A percentile compares a stretch with the other conserved stretches of the same genome.
phyloP scores from a whole-genome alignment of 1,140 invertebrate genomes.

The Oncopodura yosiiana region DNA sequence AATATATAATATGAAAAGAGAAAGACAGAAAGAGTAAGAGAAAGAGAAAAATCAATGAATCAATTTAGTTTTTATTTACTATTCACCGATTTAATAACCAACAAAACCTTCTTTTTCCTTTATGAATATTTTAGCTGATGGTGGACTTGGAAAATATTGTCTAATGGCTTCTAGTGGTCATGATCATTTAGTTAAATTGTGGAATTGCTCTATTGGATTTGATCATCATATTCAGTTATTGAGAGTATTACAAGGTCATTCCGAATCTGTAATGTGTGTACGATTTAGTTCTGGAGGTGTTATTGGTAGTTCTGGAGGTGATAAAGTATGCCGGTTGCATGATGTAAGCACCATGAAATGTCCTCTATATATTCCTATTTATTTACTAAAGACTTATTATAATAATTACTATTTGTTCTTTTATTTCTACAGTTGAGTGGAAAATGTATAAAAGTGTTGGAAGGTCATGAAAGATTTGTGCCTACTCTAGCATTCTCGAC shows the following conservation, averaged over 20 bases:
- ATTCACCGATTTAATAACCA: no score
- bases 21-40: no score
- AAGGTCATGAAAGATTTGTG: conserved; percentile 56
- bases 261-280: conserved; percentile 32
- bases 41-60: no score
- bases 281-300: conserved; percentile 17
- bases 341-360: conserved; percentile 44
- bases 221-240: conserved; percentile 35
- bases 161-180: conserved; percentile 56
- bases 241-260: conserved; percentile 31
- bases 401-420: conserved; percentile 6
- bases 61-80: no score
- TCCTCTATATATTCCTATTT: not conserved
- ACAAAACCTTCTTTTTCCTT: conserved; percentile 1
- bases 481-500: conserved; percentile 60
- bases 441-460: conserved; percentile 43
- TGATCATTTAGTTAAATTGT: conserved; percentile 62
- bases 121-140: conserved; percentile 14
- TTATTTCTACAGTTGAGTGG: conserved; percentile 36
- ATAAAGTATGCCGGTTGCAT: conserved; percentile 64
- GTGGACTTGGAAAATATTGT: conserved; percentile 28
- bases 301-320: conserved; percentile 46
- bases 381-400: not conserved
- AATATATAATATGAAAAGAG: no score
- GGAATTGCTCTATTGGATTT: conserved; percentile 49